Conservation (phyloP, 2,888 invertebrate genomes). For the Sussaba pulchella region DNA sequence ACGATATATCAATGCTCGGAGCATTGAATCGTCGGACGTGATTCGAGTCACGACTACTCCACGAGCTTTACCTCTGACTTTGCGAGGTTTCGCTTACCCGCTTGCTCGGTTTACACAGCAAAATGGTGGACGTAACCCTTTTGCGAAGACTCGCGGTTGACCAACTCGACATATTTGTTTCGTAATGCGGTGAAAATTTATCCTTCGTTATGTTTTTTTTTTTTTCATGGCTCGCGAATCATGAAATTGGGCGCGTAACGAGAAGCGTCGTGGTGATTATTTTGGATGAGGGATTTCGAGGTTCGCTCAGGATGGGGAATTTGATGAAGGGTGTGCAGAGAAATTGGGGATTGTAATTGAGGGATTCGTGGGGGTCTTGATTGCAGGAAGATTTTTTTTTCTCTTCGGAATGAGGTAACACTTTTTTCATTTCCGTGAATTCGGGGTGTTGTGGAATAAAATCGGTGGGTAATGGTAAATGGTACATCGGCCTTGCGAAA, state of each 20-base stretch:
- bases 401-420: background rate
- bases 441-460: too few relatives aligned
- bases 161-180: conserved; percentile 42
- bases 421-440: background rate
- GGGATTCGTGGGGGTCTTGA: background rate
- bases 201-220: conserved; percentile 10
- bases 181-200: conserved; percentile 29
- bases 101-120: conserved; percentile 1
- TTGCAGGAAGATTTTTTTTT: background rate
- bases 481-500: too few relatives aligned
- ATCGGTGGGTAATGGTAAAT: too few relatives aligned
- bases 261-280: background rate
- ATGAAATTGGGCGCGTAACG: conserved; percentile 1
- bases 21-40: conserved; percentile 50
- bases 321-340: conserved; percentile 4
- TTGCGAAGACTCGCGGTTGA: conserved; percentile 44
- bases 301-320: background rate
- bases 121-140: conserved; percentile 35
- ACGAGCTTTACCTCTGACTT: conserved; percentile 13
- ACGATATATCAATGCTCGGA: conserved; percentile 14
- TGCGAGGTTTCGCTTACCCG: background rate
- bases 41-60: conserved; percentile 49
- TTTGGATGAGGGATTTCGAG: conserved; percentile 1
- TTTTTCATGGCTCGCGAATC: too few relatives aligned
- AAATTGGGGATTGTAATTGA: conserved; percentile 18